Evolutionary conservation across 2,888 invertebrate species (phyloP).

Genomic region (Brachypalpus laphriformis): DNA sequence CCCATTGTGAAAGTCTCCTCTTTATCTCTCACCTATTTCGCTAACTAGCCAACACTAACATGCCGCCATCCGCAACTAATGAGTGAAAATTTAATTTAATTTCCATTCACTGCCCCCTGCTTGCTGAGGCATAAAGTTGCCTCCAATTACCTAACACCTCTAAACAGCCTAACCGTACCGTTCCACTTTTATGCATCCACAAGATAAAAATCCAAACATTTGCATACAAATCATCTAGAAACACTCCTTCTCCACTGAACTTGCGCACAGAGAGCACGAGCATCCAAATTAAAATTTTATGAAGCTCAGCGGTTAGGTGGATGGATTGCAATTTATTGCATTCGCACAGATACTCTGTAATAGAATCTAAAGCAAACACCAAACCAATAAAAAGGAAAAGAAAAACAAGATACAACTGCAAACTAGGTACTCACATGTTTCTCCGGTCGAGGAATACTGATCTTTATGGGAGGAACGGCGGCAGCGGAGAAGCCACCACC

Average conservation of each 20-base stretch:
- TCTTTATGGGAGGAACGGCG: constrained; percentile 76
- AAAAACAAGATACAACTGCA: too few relatives aligned
- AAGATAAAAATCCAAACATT: constrained; percentile 38
- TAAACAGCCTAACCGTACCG: constrained; percentile 23
- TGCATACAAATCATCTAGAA: constrained; percentile 46
- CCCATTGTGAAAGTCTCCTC: constrained; percentile 10
- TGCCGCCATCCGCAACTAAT: constrained; percentile 53
- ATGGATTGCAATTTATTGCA: constrained; percentile 24
- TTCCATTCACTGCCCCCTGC: constrained; percentile 47
- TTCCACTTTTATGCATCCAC: constrained; percentile 35
- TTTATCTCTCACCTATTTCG: background rate
- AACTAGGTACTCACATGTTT: constrained; percentile 81
- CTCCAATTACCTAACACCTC: constrained; percentile 63
- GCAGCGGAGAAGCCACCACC: constrained; percentile 31
- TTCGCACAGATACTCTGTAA: constrained; percentile 17
- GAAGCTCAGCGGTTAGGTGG: constrained; percentile 61
- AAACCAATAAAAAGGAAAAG: constrained; percentile 27
- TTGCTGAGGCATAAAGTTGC: constrained; percentile 44
- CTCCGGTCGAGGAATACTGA: constrained; percentile 81
- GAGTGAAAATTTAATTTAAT: constrained; percentile 52
- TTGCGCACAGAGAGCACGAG: background rate
- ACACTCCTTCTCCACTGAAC: constrained; percentile 25
- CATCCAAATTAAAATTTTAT: constrained; percentile 29
- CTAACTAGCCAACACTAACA: constrained; percentile 10
- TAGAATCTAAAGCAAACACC: constrained; percentile 53